Conservation (phyloP, 2,113 vertebrate genomes). For the Lasiurus borealis region DNA sequence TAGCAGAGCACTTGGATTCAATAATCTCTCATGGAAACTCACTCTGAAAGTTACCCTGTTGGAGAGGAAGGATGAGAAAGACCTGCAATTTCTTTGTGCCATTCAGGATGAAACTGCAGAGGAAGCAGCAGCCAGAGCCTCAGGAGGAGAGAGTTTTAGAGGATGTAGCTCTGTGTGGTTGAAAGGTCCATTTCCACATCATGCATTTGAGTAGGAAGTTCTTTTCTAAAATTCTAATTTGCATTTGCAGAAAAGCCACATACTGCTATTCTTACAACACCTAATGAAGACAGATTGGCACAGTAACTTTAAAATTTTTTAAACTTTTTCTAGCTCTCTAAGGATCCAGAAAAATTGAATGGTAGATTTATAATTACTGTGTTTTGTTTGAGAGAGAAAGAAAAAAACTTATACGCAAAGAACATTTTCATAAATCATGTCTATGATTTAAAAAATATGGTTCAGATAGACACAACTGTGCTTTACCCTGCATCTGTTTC, state of each 20-base stretch:
- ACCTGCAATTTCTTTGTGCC: neutral
- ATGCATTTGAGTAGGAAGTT: neutral
- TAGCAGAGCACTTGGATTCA: neutral
- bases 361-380: slow-evolving; percentile 87
- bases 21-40: neutral
- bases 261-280: slow-evolving; percentile 76
- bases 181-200: neutral
- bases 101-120: neutral
- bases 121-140: neutral
- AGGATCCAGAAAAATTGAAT: slow-evolving; percentile 77
- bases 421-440: slow-evolving; percentile 89
- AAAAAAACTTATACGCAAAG: slow-evolving; percentile 82
- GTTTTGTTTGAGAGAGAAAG: slow-evolving; percentile 81
- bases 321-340: slow-evolving; percentile 78
- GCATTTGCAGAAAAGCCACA: slow-evolving; percentile 72
- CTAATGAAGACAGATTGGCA: slow-evolving; percentile 83
- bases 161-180: neutral
- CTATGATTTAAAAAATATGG: slow-evolving; percentile 88
- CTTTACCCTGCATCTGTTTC: slow-evolving; percentile 89
- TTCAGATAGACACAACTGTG: slow-evolving; percentile 84
- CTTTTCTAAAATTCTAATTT: slow-evolving; percentile 81
- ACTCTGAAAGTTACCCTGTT: neutral
- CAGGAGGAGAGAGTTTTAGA: neutral
- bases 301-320: slow-evolving; percentile 75
- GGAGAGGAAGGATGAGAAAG: neutral